Percentiles rank a stretch among this genome's conserved stretches.
These are phyloP conservation scores for Garrulus glandarius DNA, from an alignment of 2,797 vertebrate genomes.

Conservation along the genomic window DNA sequence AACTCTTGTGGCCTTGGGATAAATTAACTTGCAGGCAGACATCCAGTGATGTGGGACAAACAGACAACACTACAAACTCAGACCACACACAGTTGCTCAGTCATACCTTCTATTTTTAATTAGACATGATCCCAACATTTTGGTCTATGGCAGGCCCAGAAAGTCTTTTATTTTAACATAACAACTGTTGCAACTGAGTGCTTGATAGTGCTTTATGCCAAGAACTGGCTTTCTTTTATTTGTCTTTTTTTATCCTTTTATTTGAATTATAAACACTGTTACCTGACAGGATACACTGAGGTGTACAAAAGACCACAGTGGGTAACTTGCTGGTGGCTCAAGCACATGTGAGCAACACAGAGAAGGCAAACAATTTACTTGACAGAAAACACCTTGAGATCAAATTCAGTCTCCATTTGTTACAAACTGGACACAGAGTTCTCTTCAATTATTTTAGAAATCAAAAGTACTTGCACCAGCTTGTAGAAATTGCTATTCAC, in stretches of 20 bases:
- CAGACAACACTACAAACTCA: background rate
- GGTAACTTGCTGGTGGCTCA: background rate
- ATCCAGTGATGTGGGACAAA: background rate
- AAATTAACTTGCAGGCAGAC: slow-evolving; percentile 21
- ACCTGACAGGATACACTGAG: background rate
- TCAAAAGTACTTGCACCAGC: background rate
- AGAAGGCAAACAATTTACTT: slow-evolving; percentile 14
- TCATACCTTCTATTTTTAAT: background rate
- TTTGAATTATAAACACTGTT: background rate
- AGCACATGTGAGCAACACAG: background rate
- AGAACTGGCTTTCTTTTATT: background rate
- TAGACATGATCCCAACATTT: background rate
- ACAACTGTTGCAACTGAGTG: background rate
- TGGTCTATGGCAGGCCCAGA: background rate
- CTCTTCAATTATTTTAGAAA: slow-evolving; percentile 26
- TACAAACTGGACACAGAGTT: background rate
- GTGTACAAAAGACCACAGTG: slow-evolving; percentile 26
- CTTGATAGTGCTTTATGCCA: background rate
- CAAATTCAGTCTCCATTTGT: slow-evolving; percentile 8
- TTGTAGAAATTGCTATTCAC: background rate
- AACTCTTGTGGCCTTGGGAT: background rate
- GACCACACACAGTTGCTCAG: slow-evolving; percentile 24
- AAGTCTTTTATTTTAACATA: background rate
- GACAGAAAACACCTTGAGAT: slow-evolving; percentile 33
- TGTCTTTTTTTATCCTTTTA: background rate